Base-by-base conservation (phyloP, 2,113 vertebrate genomes). In the Brachyhypopomus occidentalis region DNA sequence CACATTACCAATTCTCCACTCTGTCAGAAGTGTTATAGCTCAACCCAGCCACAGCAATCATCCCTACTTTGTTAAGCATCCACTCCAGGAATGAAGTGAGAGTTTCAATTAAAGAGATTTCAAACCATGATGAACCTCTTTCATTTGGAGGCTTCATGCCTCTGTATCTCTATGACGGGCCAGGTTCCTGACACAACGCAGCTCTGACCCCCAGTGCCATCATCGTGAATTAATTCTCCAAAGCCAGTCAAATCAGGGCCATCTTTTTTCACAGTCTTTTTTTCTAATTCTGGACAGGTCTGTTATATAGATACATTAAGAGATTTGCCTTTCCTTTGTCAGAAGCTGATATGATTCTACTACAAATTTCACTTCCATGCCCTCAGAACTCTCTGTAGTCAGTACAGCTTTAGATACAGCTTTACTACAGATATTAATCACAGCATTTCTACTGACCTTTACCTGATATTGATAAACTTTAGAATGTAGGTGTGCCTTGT, bases 71-170 rank as follows among this genome's bases (percentile, higher is more conserved):
- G 58, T 48, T 19, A 17, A 59, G 22, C 17, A 2, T 62, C 52
- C 34, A 62, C 60, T 76, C 56, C 67, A 78, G 60, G 2, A 60
- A 76, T 60, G 34, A 77, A 76, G 48, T 17, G 74, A 70, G 73
- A 48, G 80, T 60, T 81, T 82, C 80, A 81, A 80, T 80, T 80
- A 67, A 67, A 82, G 73, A 82, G 73, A 71, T 69, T 82, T 45
- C 76, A 69, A 66, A 41, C 80, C 76, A 4, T 27, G 58, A 52
- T 52, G 64, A 77, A n/a, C 60, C 41, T 75, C 73, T 82, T 82
- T 77, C 17, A 82, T 70, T 60, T 52, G 34, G 48, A 62, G 62
- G 63, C 63, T 75, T 77, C 73, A 77, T 82, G 80, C 73, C 41
- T 77, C 73, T 48, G 19, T 82, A 74, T 72, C 62, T 20, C 45